Percentiles rank a stretch among this genome's conserved stretches.
Evolutionary conservation across 1,140 invertebrate genomes (phyloP).

Genomic region (Drosophila nebulosa): DNA sequence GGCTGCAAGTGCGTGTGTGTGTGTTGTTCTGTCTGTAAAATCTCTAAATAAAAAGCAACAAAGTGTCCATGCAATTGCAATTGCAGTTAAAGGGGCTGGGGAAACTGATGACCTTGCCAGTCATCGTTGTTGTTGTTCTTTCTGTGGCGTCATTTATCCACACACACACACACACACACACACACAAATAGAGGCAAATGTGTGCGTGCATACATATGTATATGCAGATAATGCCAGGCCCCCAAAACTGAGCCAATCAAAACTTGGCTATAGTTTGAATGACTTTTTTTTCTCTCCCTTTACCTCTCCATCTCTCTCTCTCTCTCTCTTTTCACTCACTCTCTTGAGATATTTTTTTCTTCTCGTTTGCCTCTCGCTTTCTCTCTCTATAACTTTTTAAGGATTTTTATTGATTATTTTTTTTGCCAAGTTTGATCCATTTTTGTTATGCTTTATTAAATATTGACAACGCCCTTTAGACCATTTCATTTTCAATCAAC

Average conservation of each 20-base stretch:
- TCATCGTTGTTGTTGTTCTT: conserved; percentile 7
- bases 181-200: neutral
- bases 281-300: neutral
- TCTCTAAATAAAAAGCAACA: neutral
- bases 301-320: neutral
- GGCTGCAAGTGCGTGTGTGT: neutral
- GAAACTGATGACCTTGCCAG: neutral
- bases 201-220: neutral
- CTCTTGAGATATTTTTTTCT: neutral
- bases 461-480: neutral
- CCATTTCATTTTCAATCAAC: neutral
- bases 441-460: neutral
- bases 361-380: neutral
- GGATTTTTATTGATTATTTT: conserved; percentile 58
- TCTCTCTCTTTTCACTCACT: neutral
- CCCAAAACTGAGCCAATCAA: conserved; percentile 62
- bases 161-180: conserved; percentile 7
- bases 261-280: conserved; percentile 20
- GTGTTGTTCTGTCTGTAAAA: neutral
- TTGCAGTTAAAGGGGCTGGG: neutral
- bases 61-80: conserved; percentile 3
- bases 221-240: conserved; percentile 37
- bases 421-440: conserved; percentile 42
- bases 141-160: conserved; percentile 9
- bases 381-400: neutral